phyloP scores from a whole-genome alignment of 2,113 vertebrate genomes.

The Eidolon helvum region DNA sequence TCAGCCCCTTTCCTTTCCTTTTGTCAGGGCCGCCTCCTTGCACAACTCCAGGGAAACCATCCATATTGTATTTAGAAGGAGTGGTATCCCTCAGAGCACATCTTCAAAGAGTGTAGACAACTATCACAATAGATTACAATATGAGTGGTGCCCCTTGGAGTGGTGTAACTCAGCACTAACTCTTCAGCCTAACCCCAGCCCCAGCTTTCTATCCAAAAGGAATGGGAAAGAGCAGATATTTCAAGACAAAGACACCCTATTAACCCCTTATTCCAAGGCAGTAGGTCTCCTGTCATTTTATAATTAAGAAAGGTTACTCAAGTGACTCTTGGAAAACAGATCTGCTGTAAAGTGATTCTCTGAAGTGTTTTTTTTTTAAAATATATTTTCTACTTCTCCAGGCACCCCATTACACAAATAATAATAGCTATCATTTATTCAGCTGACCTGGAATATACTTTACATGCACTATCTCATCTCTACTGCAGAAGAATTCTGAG shows the following conservation, averaged over 20 bases:
- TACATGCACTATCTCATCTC: conserved; percentile 42
- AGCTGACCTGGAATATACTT: neutral
- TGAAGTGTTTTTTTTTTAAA: neutral
- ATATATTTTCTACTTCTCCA: neutral
- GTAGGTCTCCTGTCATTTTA: neutral
- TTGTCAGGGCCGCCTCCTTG: neutral
- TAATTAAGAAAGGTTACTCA: neutral
- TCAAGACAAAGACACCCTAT: neutral
- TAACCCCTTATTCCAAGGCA: neutral
- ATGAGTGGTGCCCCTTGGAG: neutral
- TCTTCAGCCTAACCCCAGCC: neutral
- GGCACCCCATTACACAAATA: conserved; percentile 28
- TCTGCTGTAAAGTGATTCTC: neutral
- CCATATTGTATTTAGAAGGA: neutral
- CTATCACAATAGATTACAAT: neutral
- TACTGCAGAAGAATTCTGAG: conserved; percentile 35
- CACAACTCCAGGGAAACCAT: neutral
- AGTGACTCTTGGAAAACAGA: conserved; percentile 15
- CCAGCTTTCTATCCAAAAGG: neutral
- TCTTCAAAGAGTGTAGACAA: neutral
- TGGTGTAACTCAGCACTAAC: neutral
- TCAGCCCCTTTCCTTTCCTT: neutral
- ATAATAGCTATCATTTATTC: conserved; percentile 31
- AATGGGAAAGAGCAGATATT: neutral
- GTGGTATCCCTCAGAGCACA: neutral